A percentile compares a stretch with the other conserved stretches of the same genome.
Conservation (phyloP, 1,140 invertebrate species). For the Hycleus phaleratus region DNA sequence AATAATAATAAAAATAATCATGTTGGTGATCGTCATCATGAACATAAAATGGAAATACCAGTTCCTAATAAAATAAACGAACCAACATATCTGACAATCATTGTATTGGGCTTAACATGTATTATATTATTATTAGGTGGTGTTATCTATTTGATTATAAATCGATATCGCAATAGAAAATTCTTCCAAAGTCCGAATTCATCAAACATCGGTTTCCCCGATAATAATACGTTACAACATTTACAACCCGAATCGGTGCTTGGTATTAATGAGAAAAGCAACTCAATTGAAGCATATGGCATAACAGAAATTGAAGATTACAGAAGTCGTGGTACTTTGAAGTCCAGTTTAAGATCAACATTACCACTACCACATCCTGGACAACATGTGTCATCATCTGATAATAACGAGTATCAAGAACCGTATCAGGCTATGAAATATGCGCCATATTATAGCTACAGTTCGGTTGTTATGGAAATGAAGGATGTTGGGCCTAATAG, state of each 20-base stretch:
- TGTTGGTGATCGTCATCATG: constrained; percentile 37
- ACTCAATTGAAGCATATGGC: constrained; percentile 36
- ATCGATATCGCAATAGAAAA: constrained; percentile 69
- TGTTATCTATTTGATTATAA: constrained; percentile 69
- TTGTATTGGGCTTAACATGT: constrained; percentile 71
- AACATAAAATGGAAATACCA: constrained; percentile 47
- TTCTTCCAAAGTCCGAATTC: constrained; percentile 66
- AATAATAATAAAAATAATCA: constrained; percentile 25
- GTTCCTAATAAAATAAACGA: constrained; percentile 63
- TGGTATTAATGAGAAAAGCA: constrained; percentile 35
- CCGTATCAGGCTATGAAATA: constrained; percentile 69
- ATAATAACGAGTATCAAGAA: constrained; percentile 71
- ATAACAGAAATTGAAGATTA: constrained; percentile 41
- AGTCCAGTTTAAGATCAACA: constrained; percentile 43
- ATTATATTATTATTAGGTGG: constrained; percentile 66
- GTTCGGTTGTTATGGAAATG: constrained; percentile 69
- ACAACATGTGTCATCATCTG: constrained; percentile 44
- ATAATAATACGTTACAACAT: constrained; percentile 29
- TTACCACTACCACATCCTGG: constrained; percentile 49
- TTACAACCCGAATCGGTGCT: constrained; percentile 29
- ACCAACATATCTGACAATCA: constrained; percentile 70
- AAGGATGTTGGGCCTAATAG: constrained; percentile 53
- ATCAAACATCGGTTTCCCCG: constrained; percentile 47
- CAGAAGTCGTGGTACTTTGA: constrained; percentile 40
- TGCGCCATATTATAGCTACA: constrained; percentile 71